These are phyloP conservation scores for Salticus scenicus DNA, from an alignment of 2,888 invertebrate species.

Conservation along the genomic window DNA sequence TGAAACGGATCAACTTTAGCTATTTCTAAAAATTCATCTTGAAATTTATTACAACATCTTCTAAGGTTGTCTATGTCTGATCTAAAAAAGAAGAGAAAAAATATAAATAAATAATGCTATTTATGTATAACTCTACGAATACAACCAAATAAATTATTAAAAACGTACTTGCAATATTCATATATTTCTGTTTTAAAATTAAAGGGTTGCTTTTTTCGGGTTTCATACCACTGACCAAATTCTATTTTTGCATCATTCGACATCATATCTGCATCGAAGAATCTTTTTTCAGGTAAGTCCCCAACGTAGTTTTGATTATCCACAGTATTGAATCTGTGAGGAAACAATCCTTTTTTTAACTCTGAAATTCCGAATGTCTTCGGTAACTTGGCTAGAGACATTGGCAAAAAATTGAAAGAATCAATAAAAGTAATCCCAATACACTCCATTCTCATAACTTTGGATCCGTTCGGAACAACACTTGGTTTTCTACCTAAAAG, in stretches of 20 bases:
- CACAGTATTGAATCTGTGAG: slow-evolving; percentile 21
- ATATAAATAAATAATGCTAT: too few species aligned
- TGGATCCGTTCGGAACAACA: slow-evolving; percentile 17
- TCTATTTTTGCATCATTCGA: neutral
- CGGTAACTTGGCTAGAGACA: slow-evolving; percentile 28
- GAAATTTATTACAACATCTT: neutral
- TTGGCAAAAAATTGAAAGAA: slow-evolving; percentile 21
- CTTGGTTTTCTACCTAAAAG: too few species aligned
- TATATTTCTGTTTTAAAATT: neutral
- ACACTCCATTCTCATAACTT: neutral
- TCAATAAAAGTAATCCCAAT: slow-evolving; percentile 12
- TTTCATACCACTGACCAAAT: neutral
- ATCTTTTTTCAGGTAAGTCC: neutral
- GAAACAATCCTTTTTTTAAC: slow-evolving; percentile 34
- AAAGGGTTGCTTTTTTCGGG: neutral
- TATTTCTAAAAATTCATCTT: neutral
- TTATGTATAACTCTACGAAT: too few species aligned
- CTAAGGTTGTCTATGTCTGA: slow-evolving; percentile 16
- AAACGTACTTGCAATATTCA: neutral
- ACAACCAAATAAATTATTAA: too few species aligned
- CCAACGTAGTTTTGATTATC: slow-evolving; percentile 8
- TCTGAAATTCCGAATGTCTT: neutral
- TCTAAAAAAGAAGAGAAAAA: neutral
- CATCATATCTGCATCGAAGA: slow-evolving; percentile 16
- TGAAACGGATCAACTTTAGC: neutral